Conservation (phyloP, 2,888 invertebrate genomes). For the Geotrupes spiniger region DNA sequence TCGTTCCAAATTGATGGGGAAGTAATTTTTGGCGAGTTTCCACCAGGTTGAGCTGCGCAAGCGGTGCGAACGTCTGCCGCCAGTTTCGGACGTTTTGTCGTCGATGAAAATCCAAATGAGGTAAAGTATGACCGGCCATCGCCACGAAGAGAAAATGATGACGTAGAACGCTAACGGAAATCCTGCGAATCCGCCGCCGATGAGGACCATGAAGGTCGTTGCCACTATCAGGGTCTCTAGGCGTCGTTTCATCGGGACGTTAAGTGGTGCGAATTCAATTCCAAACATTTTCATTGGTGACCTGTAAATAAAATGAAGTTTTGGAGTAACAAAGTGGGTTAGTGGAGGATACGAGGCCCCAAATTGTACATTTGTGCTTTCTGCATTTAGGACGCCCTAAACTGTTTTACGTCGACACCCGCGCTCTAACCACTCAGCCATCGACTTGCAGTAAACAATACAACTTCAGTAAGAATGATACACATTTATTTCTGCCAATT, state of each 20-base stretch:
- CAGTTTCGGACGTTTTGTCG: slow-evolving; percentile 57
- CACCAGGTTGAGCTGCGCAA: slow-evolving; percentile 67
- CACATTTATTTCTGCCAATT: too few species aligned
- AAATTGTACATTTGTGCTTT: too few species aligned
- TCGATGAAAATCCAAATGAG: slow-evolving; percentile 67
- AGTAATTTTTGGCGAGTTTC: slow-evolving; percentile 76
- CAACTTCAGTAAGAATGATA: too few species aligned
- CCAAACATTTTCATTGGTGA: slow-evolving; percentile 58
- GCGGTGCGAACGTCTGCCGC: slow-evolving; percentile 50
- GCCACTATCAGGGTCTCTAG: slow-evolving; percentile 79
- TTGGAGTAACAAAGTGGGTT: too few species aligned
- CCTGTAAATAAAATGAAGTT: too few species aligned
- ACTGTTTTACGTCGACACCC: too few species aligned
- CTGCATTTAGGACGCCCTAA: too few species aligned
- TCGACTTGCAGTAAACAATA: too few species aligned
- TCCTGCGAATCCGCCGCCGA: too few species aligned
- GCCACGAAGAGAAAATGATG: slow-evolving; percentile 54
- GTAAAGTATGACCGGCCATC: slow-evolving; percentile 58
- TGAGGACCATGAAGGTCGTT: slow-evolving; percentile 68
- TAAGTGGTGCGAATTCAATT: slow-evolving; percentile 81
- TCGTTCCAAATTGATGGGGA: slow-evolving; percentile 80
- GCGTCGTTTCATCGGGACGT: slow-evolving; percentile 72
- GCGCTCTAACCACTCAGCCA: too few species aligned
- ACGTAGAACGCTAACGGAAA: slow-evolving; percentile 57
- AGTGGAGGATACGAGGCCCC: too few species aligned